Evolutionary conservation across 2,888 invertebrate genomes (phyloP), one percentile per base, ranked within the genome.

Genomic region (Drosophila parthenogenetica): DNA sequence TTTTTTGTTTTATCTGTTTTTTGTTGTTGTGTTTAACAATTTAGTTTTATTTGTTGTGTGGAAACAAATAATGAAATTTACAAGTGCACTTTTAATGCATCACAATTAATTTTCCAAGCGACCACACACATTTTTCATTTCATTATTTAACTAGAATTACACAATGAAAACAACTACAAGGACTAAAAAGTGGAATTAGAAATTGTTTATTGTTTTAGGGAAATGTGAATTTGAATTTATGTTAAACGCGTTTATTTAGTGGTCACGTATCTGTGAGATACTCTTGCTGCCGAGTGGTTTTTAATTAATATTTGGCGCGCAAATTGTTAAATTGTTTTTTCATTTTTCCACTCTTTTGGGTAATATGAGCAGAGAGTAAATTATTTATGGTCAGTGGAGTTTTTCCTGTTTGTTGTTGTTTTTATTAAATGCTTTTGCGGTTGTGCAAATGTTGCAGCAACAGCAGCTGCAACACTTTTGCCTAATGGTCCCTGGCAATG

Each of bases 111-210:
- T 85, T 83, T 82, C 71, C 75, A 32, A 57, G 74, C 37, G 72
- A 82, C 85, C 82, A 75, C 85, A 78, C 84, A 85, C 63, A 77
- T 84, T 82, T 77, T 79, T 85, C 82, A 82, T 79, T 77, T 69
- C 68, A 77, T 77, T 82, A 77, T 69, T 76, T 67, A 49, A 5
- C 22, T 22, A 22, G 22, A 22, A 5, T 22, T 22, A 51, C 29
- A 16, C 29, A 68, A 40, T 32, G 8, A 57, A 37, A 16, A 45
- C 29, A 40, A 25, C 17, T 49, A 29, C 39, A 57, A 50, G 14
- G 39, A 51, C 29, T 13, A 14, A 11, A 4, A 51, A 51, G 13
- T 55, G 14, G 67, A 22, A 16, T 17, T 53, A 29, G 22, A 35
- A 53, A 39, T 51, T 39, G 14, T 51, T 39, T 49, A 22, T 48